A percentile compares a stretch with the other conserved stretches of the same genome.
Conservation (phyloP, 2,888 invertebrate genomes). For the Xestia c-nigrum region DNA sequence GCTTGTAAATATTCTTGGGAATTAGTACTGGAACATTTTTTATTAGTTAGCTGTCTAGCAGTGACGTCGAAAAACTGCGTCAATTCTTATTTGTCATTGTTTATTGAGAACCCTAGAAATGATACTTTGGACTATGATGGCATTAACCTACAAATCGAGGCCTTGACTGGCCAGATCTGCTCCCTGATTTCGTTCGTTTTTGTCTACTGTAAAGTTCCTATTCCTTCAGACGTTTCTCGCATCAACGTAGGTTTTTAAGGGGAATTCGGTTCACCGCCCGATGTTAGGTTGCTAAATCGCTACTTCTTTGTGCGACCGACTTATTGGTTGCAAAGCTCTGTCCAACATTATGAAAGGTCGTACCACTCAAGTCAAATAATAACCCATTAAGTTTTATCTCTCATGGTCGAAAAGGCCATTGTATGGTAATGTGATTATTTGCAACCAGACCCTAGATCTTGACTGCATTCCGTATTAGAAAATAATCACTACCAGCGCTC, state of each 20-base stretch:
- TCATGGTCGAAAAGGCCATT: background rate
- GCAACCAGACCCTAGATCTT: background rate
- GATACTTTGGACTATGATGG: constrained; percentile 52
- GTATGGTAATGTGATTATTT: background rate
- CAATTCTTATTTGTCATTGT: constrained; percentile 51
- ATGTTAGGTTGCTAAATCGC: background rate
- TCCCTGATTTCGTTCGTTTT: background rate
- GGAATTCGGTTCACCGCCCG: background rate
- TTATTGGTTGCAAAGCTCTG: background rate
- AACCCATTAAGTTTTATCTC: background rate
- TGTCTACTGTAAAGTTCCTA: background rate
- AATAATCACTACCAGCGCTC: too few species aligned
- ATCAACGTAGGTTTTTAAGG: background rate
- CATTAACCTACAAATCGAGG: constrained; percentile 17
- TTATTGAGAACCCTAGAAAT: constrained; percentile 38
- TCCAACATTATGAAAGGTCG: background rate
- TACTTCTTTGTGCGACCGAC: background rate
- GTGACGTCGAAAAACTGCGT: constrained; percentile 46
- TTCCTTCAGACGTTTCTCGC: background rate
- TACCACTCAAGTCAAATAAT: background rate
- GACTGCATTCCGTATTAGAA: too few species aligned
- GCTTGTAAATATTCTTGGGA: constrained; percentile 25
- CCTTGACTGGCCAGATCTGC: constrained; percentile 10
- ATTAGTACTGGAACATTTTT: constrained; percentile 40
- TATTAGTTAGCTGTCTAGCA: constrained; percentile 14